phyloP scores from a whole-genome alignment of 2,797 vertebrate genomes.

The Paedocypris micromegethes region DNA sequence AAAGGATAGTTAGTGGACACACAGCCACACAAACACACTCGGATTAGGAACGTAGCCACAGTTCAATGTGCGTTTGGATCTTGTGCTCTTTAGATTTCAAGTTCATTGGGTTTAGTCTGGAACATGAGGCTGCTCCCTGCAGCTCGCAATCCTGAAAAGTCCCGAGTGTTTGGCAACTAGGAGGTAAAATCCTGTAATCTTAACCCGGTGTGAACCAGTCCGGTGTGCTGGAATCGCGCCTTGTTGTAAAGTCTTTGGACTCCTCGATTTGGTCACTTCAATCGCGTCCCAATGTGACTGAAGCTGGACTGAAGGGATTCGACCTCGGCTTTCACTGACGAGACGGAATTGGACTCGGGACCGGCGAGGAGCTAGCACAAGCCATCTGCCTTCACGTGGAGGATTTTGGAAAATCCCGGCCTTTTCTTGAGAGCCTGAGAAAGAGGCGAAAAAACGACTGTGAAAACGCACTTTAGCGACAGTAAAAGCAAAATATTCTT shows the following conservation, averaged over 20 bases:
- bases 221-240: conserved; percentile 1
- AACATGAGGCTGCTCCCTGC: conserved; percentile 28
- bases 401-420: conserved; percentile 97
- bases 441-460: not conserved
- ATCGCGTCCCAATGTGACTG: conserved; percentile 18
- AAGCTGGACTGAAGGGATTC: conserved; percentile 34
- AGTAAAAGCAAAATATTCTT: too few species aligned
- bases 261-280: conserved; percentile 13
- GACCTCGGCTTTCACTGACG: conserved; percentile 37
- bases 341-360: conserved; percentile 1
- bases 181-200: conserved; percentile 24
- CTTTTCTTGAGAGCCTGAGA: conserved; percentile 90
- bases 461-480: too few species aligned
- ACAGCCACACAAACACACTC: conserved; percentile 19
- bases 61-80: conserved; percentile 20
- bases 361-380: conserved; percentile 72
- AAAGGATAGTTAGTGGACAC: not conserved
- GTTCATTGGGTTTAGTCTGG: conserved; percentile 12
- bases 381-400: conserved; percentile 89
- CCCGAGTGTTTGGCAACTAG: conserved; percentile 41
- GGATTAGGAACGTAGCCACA: conserved; percentile 7
- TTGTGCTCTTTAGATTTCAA: conserved; percentile 39
- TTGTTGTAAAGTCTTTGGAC: conserved; percentile 1
- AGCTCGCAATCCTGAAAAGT: conserved; percentile 44
- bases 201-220: conserved; percentile 3